Evolutionary conservation across 2,113 vertebrate species (phyloP), one percentile per base, ranked within the genome.

Genomic region (Megaceryle torquata): DNA sequence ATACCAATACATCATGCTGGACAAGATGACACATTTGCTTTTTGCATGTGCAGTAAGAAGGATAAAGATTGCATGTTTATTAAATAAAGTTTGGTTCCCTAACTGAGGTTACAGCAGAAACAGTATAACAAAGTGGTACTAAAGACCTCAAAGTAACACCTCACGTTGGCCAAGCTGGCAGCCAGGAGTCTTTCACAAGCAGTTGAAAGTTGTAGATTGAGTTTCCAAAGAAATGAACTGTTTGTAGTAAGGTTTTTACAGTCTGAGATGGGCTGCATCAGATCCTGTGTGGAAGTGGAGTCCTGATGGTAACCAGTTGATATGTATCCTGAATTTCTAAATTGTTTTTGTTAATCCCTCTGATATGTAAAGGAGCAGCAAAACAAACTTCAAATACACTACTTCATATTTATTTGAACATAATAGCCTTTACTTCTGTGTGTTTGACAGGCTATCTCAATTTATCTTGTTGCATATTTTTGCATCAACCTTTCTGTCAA

Each of bases 61-160:
- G 41, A 31, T 57, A 35, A 67, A 54, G 26, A 63, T 48, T 64
- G 9, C 26, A 22, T 86, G 4, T 63, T 31, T 48, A 10, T 64
- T 61, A 19, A 63, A 5, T 67, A 59, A 70, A 59, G 9, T 11
- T 85, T 61, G 19, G 8, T 39, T 89, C 31, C 18, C 12, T 81
- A 21, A 15, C 43, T 57, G 63, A 48, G 56, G 5, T 44, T 86
- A 35, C 14, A 11, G 39, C 41, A 88, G 80, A 28, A 85, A 60
- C 20, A 11, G 4, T 3, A 0, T 56, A 19, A 0, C 51, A 19
- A 46, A 9, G 10, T 64, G 21, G 15, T 64, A 15, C 25, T 41
- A 2, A 63, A 69, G 25, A 51, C 63, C 4, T 64, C 12, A 4
- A 43, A 69, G 41, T 35, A 72, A 29, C 11, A 33, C 6, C 24